These are phyloP conservation scores for Phymastichus coffea DNA, from an alignment of 1,140 invertebrate species.

Conservation along the genomic window DNA sequence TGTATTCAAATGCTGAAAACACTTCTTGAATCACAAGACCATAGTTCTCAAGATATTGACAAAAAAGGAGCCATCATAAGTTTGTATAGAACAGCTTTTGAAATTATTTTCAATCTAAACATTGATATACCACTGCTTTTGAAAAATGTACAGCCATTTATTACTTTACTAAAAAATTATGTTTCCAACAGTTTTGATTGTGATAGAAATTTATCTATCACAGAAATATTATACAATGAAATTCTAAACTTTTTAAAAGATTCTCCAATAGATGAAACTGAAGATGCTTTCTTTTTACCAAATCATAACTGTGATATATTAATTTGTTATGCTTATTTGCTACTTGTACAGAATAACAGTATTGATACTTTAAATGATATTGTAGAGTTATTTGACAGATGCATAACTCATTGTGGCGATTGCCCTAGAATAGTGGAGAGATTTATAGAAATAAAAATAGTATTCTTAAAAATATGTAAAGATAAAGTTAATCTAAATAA, in stretches of 20 bases:
- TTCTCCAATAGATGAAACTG: constrained; percentile 12
- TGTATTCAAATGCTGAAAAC: constrained; percentile 57
- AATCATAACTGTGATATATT: constrained; percentile 58
- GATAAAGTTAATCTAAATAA: constrained; percentile 35
- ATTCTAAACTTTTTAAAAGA: constrained; percentile 15
- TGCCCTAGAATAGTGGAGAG: constrained; percentile 41
- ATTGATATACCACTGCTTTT: constrained; percentile 28
- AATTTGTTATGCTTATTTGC: constrained; percentile 59
- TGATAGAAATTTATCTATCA: neutral
- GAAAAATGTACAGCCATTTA: neutral
- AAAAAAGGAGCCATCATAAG: constrained; percentile 48
- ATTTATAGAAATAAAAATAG: constrained; percentile 47
- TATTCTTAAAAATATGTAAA: constrained; percentile 52
- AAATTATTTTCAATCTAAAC: constrained; percentile 45
- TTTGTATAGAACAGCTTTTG: constrained; percentile 53
- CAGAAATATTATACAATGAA: constrained; percentile 26
- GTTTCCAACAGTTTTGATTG: neutral
- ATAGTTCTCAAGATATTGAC: constrained; percentile 31
- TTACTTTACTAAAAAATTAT: neutral
- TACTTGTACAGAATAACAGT: constrained; percentile 46
- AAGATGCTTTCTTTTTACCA: constrained; percentile 54
- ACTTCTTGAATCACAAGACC: constrained; percentile 45
- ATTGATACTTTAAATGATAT: constrained; percentile 33
- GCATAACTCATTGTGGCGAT: constrained; percentile 39
- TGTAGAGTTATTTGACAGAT: constrained; percentile 37